A percentile compares a stretch with the other conserved stretches of the same genome.
phyloP scores from a whole-genome alignment of 2,797 vertebrate species.

The Sebastes minor region DNA sequence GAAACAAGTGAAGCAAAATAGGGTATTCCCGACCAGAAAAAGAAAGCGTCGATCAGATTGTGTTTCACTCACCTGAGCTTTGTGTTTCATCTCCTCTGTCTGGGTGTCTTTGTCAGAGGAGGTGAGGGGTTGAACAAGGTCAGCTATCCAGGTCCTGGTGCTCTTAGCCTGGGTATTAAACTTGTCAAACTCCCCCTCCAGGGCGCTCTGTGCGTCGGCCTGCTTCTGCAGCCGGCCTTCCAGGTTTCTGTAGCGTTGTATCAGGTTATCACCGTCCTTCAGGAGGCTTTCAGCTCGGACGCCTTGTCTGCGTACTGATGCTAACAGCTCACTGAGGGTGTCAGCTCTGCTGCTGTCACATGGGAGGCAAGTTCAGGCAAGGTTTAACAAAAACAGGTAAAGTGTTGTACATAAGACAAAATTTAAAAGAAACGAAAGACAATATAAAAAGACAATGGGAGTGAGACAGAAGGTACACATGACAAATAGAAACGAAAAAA shows the following conservation, averaged over 20 bases:
- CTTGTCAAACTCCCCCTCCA: slow-evolving; percentile 60
- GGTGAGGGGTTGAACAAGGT: slow-evolving; percentile 75
- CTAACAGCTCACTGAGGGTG: slow-evolving; percentile 76
- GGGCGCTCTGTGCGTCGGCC: slow-evolving; percentile 50
- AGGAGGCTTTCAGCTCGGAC: slow-evolving; percentile 80
- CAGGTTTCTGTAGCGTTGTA: slow-evolving; percentile 82
- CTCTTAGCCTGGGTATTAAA: slow-evolving; percentile 76
- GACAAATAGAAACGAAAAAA: neutral
- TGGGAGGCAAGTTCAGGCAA: neutral
- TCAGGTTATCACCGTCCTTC: slow-evolving; percentile 77
- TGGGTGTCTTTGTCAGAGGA: slow-evolving; percentile 55
- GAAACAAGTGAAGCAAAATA: too few relatives aligned
- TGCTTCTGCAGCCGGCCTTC: slow-evolving; percentile 67
- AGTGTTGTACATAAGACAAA: neutral
- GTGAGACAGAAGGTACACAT: neutral
- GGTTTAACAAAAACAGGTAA: neutral
- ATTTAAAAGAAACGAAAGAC: neutral
- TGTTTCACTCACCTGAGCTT: slow-evolving; percentile 80
- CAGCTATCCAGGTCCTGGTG: slow-evolving; percentile 80
- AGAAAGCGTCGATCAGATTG: neutral
- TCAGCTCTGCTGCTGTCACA: slow-evolving; percentile 79
- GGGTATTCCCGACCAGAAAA: neutral
- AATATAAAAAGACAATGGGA: neutral
- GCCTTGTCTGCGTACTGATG: slow-evolving; percentile 82
- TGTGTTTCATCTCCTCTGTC: slow-evolving; percentile 74